A percentile compares a stretch with the other conserved stretches of the same genome.
phyloP scores from a whole-genome alignment of 1,140 invertebrate species.

The Micrasema longulum region DNA sequence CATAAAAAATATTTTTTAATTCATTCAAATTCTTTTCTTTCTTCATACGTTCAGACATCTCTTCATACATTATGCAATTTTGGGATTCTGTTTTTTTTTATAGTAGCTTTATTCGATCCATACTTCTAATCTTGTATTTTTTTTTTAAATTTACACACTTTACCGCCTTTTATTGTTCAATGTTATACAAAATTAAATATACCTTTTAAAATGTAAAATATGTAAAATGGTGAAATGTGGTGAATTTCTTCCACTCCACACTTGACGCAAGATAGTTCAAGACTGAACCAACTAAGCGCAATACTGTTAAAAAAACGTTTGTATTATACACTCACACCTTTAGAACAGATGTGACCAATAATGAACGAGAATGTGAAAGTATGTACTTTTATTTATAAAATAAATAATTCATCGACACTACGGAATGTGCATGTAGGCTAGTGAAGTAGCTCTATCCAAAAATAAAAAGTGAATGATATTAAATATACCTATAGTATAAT shows the following conservation, averaged over 20 bases:
- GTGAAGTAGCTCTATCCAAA: background rate
- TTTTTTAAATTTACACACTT: too few species aligned
- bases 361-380: background rate
- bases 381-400: too few species aligned
- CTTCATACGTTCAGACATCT: too few species aligned
- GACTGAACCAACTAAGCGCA: slow-evolving; percentile 5
- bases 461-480: too few species aligned
- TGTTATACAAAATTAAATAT: background rate
- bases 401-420: background rate
- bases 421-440: background rate
- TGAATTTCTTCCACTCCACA: background rate
- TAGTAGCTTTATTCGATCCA: background rate
- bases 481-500: too few species aligned
- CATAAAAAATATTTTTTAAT: background rate
- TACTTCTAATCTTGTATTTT: background rate
- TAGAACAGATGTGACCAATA: background rate
- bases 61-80: too few species aligned
- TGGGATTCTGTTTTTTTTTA: too few species aligned
- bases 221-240: background rate
- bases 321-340: too few species aligned
- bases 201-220: background rate
- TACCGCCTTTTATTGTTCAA: background rate
- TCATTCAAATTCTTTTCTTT: too few species aligned
- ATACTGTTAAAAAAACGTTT: background rate
- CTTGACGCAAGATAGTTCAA: too few species aligned